Evolutionary conservation across 2,113 vertebrate genomes (phyloP).

Genomic region (Phycodurus eques): DNA sequence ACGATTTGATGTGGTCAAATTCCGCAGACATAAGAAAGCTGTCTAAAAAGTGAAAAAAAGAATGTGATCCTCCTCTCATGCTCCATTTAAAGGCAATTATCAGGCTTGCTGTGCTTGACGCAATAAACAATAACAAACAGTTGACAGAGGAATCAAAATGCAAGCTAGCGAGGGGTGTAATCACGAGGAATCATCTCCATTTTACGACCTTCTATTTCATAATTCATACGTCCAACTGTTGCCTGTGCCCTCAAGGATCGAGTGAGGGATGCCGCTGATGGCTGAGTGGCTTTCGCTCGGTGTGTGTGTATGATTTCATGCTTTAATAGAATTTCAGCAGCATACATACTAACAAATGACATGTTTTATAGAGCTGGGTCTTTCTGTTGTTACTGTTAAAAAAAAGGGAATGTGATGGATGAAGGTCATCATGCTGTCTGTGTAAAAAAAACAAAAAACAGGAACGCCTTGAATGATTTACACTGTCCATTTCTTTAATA

Average conservation of each 20-base stretch:
- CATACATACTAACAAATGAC: neutral
- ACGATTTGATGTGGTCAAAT: constrained; percentile 65
- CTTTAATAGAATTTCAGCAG: neutral
- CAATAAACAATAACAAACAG: constrained; percentile 54
- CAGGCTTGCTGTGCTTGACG: constrained; percentile 50
- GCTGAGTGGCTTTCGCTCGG: constrained; percentile 29
- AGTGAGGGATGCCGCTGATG: constrained; percentile 30
- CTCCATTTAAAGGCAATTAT: constrained; percentile 48
- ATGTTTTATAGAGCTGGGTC: neutral
- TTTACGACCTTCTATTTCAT: constrained; percentile 67
- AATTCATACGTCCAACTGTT: constrained; percentile 68
- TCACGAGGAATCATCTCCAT: constrained; percentile 66
- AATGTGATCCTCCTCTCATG: constrained; percentile 35
- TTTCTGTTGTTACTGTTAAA: constrained; percentile 9
- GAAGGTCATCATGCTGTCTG: constrained; percentile 39
- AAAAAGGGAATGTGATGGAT: constrained; percentile 59
- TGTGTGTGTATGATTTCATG: neutral
- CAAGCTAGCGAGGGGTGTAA: constrained; percentile 59
- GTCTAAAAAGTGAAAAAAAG: constrained; percentile 4
- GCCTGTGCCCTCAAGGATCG: constrained; percentile 43
- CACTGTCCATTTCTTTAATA: constrained; percentile 8
- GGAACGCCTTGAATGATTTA: constrained; percentile 59
- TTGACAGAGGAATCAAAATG: constrained; percentile 54
- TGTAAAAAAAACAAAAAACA: constrained; percentile 37
- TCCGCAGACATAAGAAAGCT: constrained; percentile 41